Evolutionary conservation across 2,113 vertebrate genomes (phyloP).

Genomic region (Maccullochella peelii): DNA sequence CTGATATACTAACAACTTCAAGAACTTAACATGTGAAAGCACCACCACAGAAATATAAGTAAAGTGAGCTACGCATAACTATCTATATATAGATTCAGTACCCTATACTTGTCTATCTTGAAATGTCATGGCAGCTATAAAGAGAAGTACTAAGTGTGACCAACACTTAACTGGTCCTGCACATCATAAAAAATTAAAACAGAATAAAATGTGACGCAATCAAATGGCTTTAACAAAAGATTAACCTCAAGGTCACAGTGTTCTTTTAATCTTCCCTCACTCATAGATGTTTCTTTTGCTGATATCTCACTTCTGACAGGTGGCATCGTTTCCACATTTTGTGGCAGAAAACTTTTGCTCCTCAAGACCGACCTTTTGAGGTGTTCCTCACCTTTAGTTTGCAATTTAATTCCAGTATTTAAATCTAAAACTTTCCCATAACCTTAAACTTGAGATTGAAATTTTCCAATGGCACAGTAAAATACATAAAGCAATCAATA

Average conservation of each 20-base stretch:
- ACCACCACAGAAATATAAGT: background rate
- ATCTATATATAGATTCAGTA: background rate
- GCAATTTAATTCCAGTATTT: background rate
- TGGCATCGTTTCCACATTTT: background rate
- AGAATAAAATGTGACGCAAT: background rate
- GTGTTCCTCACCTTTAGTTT: background rate
- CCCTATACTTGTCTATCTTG: background rate
- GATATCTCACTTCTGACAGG: background rate
- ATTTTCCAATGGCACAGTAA: background rate
- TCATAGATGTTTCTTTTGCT: background rate
- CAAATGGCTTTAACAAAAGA: background rate
- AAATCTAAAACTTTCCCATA: background rate
- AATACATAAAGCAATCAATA: background rate
- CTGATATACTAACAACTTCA: background rate
- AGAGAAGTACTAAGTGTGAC: background rate
- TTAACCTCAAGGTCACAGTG: constrained; percentile 2
- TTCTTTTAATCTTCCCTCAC: constrained; percentile 13
- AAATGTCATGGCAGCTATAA: background rate
- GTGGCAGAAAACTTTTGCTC: background rate
- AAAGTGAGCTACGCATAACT: background rate
- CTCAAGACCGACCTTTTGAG: background rate
- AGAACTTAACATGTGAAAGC: background rate
- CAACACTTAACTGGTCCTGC: background rate
- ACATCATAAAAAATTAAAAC: constrained; percentile 4
- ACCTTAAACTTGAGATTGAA: background rate